These are phyloP conservation scores for Sphyrna mokarran DNA, from an alignment of 2,113 vertebrate genomes.

Conservation along the genomic window DNA sequence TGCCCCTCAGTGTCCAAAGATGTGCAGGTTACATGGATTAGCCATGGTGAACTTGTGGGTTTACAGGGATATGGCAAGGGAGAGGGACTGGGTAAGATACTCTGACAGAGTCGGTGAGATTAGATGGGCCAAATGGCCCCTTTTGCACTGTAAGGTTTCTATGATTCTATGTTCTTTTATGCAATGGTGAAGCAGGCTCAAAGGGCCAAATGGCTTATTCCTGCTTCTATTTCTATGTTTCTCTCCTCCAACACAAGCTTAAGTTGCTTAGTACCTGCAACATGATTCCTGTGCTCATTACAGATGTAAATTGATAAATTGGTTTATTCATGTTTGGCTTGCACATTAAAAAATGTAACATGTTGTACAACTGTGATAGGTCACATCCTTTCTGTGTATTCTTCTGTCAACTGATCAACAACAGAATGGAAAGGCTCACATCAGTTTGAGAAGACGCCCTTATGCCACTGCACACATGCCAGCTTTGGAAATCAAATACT, in stretches of 20 bases:
- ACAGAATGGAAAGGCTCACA: neutral
- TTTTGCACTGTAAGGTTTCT: no score
- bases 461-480: neutral
- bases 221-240: no score
- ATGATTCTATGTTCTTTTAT: no score
- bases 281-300: neutral
- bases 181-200: no score
- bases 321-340: neutral
- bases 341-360: neutral
- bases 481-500: neutral
- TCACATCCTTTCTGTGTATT: neutral
- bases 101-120: no score
- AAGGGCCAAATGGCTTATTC: no score
- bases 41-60: no score
- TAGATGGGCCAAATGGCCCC: no score
- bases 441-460: neutral
- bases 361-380: neutral
- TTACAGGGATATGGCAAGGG: no score
- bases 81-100: no score
- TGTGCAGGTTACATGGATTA: no score
- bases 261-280: neutral
- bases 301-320: neutral
- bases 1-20: no score
- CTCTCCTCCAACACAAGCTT: neutral
- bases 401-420: neutral